Evolutionary conservation across 2,797 vertebrate species (phyloP), one percentile per base, ranked within the genome.

Genomic region (Chrysolophus pictus): DNA sequence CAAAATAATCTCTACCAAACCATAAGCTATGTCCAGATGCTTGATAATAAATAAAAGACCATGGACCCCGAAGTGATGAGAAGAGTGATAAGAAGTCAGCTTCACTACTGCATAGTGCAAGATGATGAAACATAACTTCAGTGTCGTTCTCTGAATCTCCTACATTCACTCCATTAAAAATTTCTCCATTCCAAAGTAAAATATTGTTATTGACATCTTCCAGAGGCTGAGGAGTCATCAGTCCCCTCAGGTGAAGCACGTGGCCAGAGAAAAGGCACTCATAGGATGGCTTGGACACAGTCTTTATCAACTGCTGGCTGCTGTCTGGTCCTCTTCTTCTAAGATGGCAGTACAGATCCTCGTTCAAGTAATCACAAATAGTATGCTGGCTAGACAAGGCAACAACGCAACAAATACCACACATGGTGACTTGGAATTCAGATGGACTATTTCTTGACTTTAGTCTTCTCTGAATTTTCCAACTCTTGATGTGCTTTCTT

Each of bases 1-100:
- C 99, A 83, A 99, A 99, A 96, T 98, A 99, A 95, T 99, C 99
- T 88, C 99, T 98, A 46, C 99, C 99, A 94, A 99, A 99, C 99
- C 99, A 99, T 22, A 99, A 97, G 86, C 91, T 97, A 56, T 98
- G 97, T 39, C 73, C 97, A 16, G 95, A 95, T 77, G 97, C 98
- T 83, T 99, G 98, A 78, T 99, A 99, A 96, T 99, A 99, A 94
- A 99, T 97, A 58, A 99, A 98, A 37, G 97, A 98, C 99, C 99
- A 99, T 0, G 99, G 99, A 8, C 99, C 99, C 17, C 33, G 97
- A 28, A 99, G 58, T 3, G 94, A 41, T 18, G 98, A 98, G 41
- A 99, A 97, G 17, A 99, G 76, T 2, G 98, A 96, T 42, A 99
- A 60, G 59, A 99, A 65, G 47, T 98, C 98, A 12, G 95, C 93